phyloP scores from a whole-genome alignment of 2,113 vertebrate genomes.

The Dromaius novaehollandiae region DNA sequence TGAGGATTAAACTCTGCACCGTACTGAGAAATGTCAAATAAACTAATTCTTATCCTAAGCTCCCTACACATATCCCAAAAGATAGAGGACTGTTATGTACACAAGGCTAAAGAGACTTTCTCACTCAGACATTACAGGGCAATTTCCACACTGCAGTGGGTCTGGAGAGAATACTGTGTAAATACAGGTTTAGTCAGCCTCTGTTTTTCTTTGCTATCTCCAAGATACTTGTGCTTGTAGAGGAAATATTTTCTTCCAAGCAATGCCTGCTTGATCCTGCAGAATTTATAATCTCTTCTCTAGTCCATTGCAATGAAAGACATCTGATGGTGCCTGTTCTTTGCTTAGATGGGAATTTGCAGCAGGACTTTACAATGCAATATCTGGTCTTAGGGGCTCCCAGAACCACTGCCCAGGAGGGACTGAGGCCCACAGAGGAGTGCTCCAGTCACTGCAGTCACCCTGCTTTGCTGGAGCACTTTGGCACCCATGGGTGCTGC shows the following conservation, averaged over 20 bases:
- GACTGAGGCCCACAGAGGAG: background rate
- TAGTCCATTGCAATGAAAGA: background rate
- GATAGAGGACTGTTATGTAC: conserved; percentile 33
- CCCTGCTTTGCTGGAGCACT: rapidly evolving
- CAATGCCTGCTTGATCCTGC: background rate
- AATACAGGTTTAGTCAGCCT: background rate
- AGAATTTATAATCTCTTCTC: background rate
- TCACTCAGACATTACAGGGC: background rate
- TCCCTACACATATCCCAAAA: background rate
- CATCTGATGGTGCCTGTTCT: rapidly evolving
- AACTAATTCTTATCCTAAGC: background rate
- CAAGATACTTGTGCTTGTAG: background rate
- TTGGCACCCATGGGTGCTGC: background rate
- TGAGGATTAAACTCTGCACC: conserved; percentile 36
- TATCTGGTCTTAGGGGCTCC: background rate
- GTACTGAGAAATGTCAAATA: background rate
- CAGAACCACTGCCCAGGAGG: background rate
- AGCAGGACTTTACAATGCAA: background rate
- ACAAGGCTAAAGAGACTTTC: conserved; percentile 27
- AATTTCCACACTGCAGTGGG: background rate
- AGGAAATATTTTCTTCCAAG: background rate
- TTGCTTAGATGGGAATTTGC: background rate
- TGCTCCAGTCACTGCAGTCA: rapidly evolving
- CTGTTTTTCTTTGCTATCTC: background rate
- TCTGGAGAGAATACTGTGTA: background rate